These are phyloP conservation scores for Proteles cristata DNA, from an alignment of 2,113 vertebrate genomes.

Conservation along the genomic window DNA sequence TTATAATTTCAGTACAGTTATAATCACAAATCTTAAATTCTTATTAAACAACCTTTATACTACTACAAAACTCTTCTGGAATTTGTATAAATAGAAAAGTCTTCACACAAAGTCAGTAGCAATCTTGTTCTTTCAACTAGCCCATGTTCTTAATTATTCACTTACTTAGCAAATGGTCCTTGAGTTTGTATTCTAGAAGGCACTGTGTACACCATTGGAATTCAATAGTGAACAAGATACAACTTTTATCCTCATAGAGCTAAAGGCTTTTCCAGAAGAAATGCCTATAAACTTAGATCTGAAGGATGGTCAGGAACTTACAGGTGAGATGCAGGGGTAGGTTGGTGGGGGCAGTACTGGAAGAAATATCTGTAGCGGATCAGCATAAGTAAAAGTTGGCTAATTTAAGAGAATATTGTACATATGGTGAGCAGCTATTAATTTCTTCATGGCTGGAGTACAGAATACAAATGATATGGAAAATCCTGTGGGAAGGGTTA, in stretches of 20 bases:
- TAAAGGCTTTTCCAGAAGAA: not conserved
- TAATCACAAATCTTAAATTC: not conserved
- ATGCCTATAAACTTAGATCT: not conserved
- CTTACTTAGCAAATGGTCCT: not conserved
- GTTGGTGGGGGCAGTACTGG: not conserved
- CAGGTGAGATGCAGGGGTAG: not conserved
- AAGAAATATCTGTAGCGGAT: not conserved
- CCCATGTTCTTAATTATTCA: not conserved
- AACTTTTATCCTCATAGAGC: not conserved
- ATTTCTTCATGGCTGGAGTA: not conserved
- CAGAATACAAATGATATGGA: not conserved
- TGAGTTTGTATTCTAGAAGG: not conserved
- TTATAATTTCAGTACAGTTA: slow-evolving; percentile 6
- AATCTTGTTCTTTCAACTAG: not conserved
- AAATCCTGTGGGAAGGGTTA: not conserved
- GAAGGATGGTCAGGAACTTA: not conserved
- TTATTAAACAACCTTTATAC: not conserved
- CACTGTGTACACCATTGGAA: not conserved
- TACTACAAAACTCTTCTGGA: not conserved
- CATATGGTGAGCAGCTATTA: not conserved
- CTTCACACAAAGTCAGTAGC: not conserved
- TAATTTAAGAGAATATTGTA: not conserved
- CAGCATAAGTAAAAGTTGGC: not conserved
- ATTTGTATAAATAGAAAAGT: slow-evolving; percentile 10
- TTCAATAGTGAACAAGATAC: not conserved